These are phyloP conservation scores for Andrena dorsata DNA, from an alignment of 2,888 invertebrate species.

Conservation along the genomic window DNA sequence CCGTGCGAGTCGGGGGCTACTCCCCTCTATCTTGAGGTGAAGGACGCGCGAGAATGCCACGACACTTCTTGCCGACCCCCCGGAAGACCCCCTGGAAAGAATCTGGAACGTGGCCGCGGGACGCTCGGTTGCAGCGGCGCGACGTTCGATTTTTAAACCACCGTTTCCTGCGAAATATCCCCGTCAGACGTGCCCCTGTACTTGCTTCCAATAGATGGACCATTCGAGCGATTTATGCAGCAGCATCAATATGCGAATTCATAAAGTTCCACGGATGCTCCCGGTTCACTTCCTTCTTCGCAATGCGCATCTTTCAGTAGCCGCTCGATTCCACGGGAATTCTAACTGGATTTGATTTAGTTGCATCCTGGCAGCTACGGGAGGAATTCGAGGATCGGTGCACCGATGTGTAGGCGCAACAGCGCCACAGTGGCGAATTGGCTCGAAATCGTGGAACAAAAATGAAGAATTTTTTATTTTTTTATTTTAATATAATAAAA, in stretches of 20 bases:
- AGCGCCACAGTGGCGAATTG: too few relatives aligned
- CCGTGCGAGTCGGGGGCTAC: constrained; percentile 37
- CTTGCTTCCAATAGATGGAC: neutral
- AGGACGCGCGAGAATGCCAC: constrained; percentile 72
- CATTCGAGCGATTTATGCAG: neutral
- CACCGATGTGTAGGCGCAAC: constrained; percentile 16
- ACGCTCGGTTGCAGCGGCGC: neutral
- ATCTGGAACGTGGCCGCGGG: constrained; percentile 39
- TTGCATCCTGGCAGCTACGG: neutral
- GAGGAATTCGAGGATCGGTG: constrained; percentile 23
- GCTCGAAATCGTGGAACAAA: too few relatives aligned
- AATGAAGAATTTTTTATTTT: too few relatives aligned
- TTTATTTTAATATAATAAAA: too few relatives aligned
- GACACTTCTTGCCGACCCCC: constrained; percentile 49
- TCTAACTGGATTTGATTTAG: neutral
- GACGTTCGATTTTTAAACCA: neutral
- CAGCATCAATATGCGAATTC: neutral
- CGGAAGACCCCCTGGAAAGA: constrained; percentile 32
- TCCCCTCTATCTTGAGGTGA: constrained; percentile 69
- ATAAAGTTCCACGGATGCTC: neutral
- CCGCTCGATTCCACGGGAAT: neutral
- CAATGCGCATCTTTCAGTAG: neutral
- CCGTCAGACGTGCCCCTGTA: neutral
- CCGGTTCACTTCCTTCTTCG: neutral
- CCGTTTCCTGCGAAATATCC: neutral